Conservation (phyloP, 2,888 invertebrate genomes). For the Sicus ferrugineus region DNA sequence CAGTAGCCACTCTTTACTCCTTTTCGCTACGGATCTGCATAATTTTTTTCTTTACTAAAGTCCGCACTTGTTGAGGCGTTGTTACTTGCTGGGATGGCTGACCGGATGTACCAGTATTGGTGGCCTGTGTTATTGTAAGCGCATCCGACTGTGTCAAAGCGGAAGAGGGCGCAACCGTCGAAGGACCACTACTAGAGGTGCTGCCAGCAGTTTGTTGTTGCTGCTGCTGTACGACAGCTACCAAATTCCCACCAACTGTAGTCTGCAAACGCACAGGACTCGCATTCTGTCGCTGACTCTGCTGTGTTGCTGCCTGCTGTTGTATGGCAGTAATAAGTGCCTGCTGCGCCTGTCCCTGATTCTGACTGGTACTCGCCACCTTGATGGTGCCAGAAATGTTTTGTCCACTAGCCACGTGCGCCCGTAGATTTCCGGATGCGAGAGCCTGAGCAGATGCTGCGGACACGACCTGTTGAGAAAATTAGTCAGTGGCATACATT, state of each 20-base stretch:
- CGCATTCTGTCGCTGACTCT: constrained; percentile 67
- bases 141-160: constrained; percentile 55
- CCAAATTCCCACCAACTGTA: constrained; percentile 66
- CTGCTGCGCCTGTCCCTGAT: constrained; percentile 66
- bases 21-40: constrained; percentile 63
- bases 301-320: constrained; percentile 67
- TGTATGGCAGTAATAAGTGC: constrained; percentile 67
- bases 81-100: constrained; percentile 45
- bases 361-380: constrained; percentile 63
- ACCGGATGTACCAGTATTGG: constrained; percentile 43
- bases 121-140: constrained; percentile 57
- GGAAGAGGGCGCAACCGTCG: constrained; percentile 10
- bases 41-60: constrained; percentile 64
- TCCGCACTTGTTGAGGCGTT: constrained; percentile 64
- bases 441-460: constrained; percentile 67
- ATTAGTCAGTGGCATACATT: background rate
- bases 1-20: constrained; percentile 55
- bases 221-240: constrained; percentile 69
- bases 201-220: constrained; percentile 44
- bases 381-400: constrained; percentile 67
- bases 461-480: constrained; percentile 66
- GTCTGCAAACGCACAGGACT: constrained; percentile 72
- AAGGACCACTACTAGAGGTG: constrained; percentile 15
- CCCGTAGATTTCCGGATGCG: constrained; percentile 66
- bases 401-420: constrained; percentile 63